phyloP scores from a whole-genome alignment of 1,140 invertebrate species.

The Drosophila baimaii region DNA sequence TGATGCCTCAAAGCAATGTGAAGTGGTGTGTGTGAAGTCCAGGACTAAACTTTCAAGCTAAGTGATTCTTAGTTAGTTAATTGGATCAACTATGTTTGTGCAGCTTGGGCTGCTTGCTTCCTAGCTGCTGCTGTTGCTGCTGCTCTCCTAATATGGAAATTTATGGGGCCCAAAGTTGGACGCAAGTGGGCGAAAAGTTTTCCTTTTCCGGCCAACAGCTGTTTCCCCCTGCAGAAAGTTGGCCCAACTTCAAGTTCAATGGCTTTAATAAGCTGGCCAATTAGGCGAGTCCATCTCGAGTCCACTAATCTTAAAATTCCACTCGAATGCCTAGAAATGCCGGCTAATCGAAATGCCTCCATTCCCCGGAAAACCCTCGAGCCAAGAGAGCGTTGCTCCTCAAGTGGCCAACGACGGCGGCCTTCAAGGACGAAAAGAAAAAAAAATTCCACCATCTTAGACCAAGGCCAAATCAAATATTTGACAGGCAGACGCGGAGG shows the following conservation, averaged over 20 bases:
- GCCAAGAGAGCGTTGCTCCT: not conserved
- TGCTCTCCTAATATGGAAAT: constrained; percentile 45
- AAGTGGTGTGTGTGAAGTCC: constrained; percentile 1
- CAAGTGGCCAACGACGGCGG: constrained; percentile 23
- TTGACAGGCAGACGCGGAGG: constrained; percentile 26
- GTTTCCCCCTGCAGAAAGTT: constrained; percentile 37
- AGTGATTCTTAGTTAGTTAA: constrained; percentile 62
- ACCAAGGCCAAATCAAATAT: constrained; percentile 57
- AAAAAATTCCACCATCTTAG: constrained; percentile 10
- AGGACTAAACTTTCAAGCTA: constrained; percentile 39
- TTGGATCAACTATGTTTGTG: constrained; percentile 58
- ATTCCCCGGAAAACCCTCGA: constrained; percentile 11
- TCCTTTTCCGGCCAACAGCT: constrained; percentile 46
- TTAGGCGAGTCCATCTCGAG: constrained; percentile 48
- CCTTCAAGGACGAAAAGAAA: constrained; percentile 1
- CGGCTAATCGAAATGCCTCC: constrained; percentile 25
- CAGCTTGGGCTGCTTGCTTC: constrained; percentile 5
- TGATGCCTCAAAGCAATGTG: constrained; percentile 40
- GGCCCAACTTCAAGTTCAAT: constrained; percentile 49
- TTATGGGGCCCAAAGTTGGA: constrained; percentile 38
- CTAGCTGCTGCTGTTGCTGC: not conserved
- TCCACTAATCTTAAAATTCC: constrained; percentile 59
- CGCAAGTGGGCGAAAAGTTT: constrained; percentile 50
- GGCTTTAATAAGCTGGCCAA: constrained; percentile 56
- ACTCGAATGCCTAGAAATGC: constrained; percentile 35